phyloP scores from a whole-genome alignment of 2,113 vertebrate genomes.

The human (Homo sapiens) region GRCh38 chr6:132318501-132319000 shows the following conservation, averaged over 20 bases:
- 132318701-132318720: background rate
- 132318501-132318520: background rate
- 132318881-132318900: background rate
- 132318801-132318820: conserved; percentile 1
- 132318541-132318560: conserved; percentile 16
- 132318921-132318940: background rate
- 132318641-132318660: background rate
- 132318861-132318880: background rate
- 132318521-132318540: background rate
- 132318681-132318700: background rate
- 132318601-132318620: background rate
- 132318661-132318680: background rate
- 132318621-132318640: background rate
- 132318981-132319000: background rate
- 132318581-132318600: background rate
- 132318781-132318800: background rate
- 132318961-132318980: background rate
- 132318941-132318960: background rate
- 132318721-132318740: background rate
- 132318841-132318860: background rate
- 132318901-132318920: background rate
- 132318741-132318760: background rate
- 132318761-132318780: background rate
- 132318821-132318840: background rate
- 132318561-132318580: background rate